Base-by-base conservation (phyloP, 2,113 vertebrate genomes). In the Sapajus apella region DNA sequence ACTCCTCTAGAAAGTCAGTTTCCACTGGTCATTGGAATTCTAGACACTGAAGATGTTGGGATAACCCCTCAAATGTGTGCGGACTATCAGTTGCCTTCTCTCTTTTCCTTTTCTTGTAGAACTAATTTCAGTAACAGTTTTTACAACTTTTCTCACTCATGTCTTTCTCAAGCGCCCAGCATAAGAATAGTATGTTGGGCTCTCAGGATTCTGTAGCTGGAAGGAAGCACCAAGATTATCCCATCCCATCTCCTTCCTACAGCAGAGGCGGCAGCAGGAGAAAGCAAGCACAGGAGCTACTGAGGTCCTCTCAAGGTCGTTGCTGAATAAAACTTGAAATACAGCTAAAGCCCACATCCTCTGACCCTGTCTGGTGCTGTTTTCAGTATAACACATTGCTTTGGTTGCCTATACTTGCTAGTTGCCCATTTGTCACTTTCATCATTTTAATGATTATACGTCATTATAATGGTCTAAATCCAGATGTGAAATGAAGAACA, bases 401-500 rank as follows among this genome's bases (percentile, higher is more conserved):
- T 55, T 93, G 76, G 23, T 55, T 64, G 23, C 43, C 92, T 79
- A 64, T 45, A 88, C 43, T 43, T 90, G 52, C 83, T 94, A 79
- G 58, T 95, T 95, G 40, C 47, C 75, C 80, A 75, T 18, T 83
- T 96, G 47, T 93, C 75, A 52, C 50, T 73, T 83, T 95, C 86
- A 68, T 87, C 93, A 52, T 92, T 75, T 73, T 87, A 90, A 80
- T 90, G 76, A 80, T 94, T 58, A 21, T 17, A 0, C 40, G 58
- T 94, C 72, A 66, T 73, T 76, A 73, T 86, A 75, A 20, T 91
- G 64, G 80, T 75, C 75, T 97, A 68, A 79, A 92, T 92, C 52
- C 27, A n/a, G 6, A 40, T 85, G 47, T 96, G 81, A 93, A 75
- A n/a, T 82, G 30, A 96, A 90, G 64, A 85, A 25, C 5, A 11